Evolutionary conservation across 1,140 invertebrate species (phyloP).

Genomic region (Heliconius hewitsoni): DNA sequence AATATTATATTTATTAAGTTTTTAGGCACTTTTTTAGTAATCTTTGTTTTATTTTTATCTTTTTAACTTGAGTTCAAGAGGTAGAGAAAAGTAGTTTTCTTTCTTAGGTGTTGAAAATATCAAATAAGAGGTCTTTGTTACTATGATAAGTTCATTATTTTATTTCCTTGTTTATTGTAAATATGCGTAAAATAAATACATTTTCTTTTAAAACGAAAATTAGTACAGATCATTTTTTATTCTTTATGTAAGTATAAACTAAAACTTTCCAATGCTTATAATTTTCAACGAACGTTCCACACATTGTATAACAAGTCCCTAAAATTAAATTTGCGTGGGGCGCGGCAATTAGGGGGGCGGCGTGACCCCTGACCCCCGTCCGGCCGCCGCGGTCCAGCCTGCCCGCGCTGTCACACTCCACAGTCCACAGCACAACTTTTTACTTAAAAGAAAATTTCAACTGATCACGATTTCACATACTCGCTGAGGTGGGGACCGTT

Average conservation of each 20-base stretch:
- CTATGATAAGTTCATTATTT: too few species aligned
- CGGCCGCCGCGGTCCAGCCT: slow-evolving; percentile 43
- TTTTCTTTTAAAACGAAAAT: too few species aligned
- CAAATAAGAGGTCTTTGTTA: too few species aligned
- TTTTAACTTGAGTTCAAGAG: too few species aligned
- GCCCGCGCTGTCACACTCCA: slow-evolving; percentile 23
- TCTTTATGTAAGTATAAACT: too few species aligned
- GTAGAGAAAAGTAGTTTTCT: too few species aligned
- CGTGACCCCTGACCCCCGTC: slow-evolving; percentile 64
- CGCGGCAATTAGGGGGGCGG: slow-evolving; percentile 75
- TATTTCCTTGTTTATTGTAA: too few species aligned
- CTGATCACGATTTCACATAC: slow-evolving; percentile 48
- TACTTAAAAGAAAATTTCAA: slow-evolving; percentile 10
- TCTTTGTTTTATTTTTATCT: too few species aligned
- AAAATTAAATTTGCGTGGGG: slow-evolving; percentile 78
- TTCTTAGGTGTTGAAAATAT: too few species aligned
- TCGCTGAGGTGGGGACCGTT: slow-evolving; percentile 5
- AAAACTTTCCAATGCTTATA: background rate
- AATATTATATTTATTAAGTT: background rate
- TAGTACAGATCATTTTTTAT: too few species aligned
- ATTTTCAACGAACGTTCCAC: background rate
- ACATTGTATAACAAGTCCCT: slow-evolving; percentile 39
- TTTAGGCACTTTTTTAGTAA: too few species aligned
- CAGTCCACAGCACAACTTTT: background rate
- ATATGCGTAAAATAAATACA: too few species aligned